Base-by-base conservation (phyloP, 2,888 invertebrate species). In the Scelioninae gen. 2 region DNA sequence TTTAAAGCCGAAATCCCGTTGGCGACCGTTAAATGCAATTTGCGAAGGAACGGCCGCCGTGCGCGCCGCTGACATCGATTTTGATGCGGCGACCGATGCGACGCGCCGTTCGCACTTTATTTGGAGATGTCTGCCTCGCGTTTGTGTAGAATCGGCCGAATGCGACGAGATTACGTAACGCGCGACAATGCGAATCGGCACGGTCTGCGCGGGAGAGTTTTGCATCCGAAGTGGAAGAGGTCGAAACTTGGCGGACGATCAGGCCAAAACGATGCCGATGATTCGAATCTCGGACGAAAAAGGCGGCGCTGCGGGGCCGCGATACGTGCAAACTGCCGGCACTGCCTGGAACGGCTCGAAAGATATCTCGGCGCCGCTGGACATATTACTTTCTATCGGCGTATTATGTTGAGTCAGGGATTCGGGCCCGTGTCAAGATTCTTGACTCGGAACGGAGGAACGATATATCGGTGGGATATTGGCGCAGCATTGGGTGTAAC, bases 381-480 rank as follows among this genome's bases (percentile, higher is more conserved):
- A 74, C 65, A 63, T 79, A 80, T 77, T 76, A 78, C 76, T 78
- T 74, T 65, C 73, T 63, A 70, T 75, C 74, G 74, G 67, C 22
- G 60, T 61, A 67, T 75, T 70, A 65, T 75, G 75, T 73, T 53
- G 67, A 75, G 63, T 67, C 39, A 75, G 75, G 55, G 70, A 70
- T 73, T 67, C 57, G 43, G 58, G 64, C 67, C 70, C 45, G 48
- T 67, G 63, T 63, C 75, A 73, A 75, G 67, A 73, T 70, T 64
- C 73, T 75, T 67, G 70, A 73, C 63, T 73, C 63, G 48, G 46
- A 52, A 70, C 58, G 55, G 18, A 63, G 69, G 28, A 74, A 67
- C 43, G 64, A 64, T 60, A 58, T 68, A 58, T 68, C 73, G 68
- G 58, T 69, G 64, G 58, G 69, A 69, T 73, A 64, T 73, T 50